phyloP scores from a whole-genome alignment of 2,797 vertebrate genomes.

The Lacerta bilineata region DNA sequence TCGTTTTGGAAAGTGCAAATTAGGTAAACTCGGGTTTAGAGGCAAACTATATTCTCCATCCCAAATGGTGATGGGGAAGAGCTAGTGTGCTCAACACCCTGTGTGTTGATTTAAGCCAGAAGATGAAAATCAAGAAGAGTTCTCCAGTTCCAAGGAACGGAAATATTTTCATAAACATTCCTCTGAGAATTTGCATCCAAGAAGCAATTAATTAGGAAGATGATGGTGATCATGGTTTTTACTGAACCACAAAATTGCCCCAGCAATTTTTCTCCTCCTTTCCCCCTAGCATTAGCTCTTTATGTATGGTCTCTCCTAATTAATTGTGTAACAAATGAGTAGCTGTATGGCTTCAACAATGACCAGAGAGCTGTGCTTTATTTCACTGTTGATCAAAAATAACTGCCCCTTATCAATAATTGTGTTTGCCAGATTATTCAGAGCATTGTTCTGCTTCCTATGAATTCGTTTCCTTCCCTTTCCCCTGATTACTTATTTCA shows the following conservation, averaged over 20 bases:
- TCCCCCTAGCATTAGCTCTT: neutral
- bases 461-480: neutral
- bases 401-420: neutral
- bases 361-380: neutral
- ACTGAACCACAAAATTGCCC: neutral
- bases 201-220: slow-evolving; percentile 12
- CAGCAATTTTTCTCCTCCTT: neutral
- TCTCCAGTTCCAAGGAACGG: neutral
- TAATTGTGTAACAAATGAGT: neutral
- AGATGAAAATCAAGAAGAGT: neutral
- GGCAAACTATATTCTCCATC: too few relatives aligned
- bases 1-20: too few relatives aligned
- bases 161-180: neutral
- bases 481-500: neutral
- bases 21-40: too few relatives aligned
- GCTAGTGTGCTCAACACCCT: too few relatives aligned
- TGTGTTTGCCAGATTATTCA: slow-evolving; percentile 17
- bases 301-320: neutral
- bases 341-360: slow-evolving; percentile 22
- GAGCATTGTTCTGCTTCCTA: neutral
- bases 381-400: neutral
- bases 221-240: neutral
- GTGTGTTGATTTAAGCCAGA: neutral
- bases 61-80: too few relatives aligned
- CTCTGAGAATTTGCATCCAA: neutral